Evolutionary conservation across 1,140 invertebrate species (phyloP), one percentile per base, ranked within the genome.

Genomic region (Drosophila bifasciata): DNA sequence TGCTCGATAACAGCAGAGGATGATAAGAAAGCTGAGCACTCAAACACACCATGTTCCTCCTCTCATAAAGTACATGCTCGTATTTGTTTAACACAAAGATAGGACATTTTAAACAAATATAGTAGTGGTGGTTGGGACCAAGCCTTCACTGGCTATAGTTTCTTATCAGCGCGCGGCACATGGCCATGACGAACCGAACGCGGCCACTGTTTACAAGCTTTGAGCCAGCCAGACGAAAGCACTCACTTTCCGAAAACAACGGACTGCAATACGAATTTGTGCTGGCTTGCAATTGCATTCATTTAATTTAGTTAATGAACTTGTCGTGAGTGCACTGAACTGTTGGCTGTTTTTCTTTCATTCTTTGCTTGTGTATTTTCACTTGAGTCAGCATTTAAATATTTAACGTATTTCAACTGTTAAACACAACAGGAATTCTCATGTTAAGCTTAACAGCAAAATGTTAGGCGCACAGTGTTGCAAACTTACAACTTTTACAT

Each of bases 251-350:
- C 32, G 11, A 11, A 11, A 36, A 36, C 3, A 13, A 11, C 32
- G 4, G 11, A 11, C 32, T 36, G 32, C 32, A 11, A 13, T 11
- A 36, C 11, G 4, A 36, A 36, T 36, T 25, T 25, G 11, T 67
- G 74, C 68, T 58, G 56, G 28, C 56, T 84, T 63, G 57, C 53
- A 61, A 46, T 53, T 52, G 52, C 68, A 72, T 58, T 83, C 61
- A 77, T 46, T 68, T 69, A 44, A 25, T 46, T 77, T 73, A 43
- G 45, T 81, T 78, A 81, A 81, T 81, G 69, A 57, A 50, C 21
- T 21, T 6, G 8, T 28, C 16, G 32, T n/a, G 40, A 59, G 66
- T 59, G 43, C 51, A 80, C 69, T 52, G 77, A 69, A 70, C 76
- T 64, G 50, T 52, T 28, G 1, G 6, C 15, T 40, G 3, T 15